These are phyloP conservation scores for Lindbergichthys nudifrons DNA, from an alignment of 2,797 vertebrate genomes.

Conservation along the genomic window DNA sequence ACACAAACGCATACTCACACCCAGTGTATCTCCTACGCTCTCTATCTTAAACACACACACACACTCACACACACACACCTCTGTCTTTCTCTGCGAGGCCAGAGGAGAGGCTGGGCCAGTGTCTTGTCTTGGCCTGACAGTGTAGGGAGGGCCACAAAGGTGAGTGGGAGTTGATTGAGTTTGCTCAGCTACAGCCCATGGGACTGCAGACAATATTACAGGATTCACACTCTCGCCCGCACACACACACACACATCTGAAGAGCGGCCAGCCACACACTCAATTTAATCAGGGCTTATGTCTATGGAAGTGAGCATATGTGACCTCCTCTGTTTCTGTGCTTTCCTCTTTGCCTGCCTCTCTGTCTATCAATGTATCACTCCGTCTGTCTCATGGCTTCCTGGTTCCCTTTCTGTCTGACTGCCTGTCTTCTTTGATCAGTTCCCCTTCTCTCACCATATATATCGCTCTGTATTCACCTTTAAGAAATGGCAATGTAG, in stretches of 20 bases:
- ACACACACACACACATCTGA: constrained; percentile 55
- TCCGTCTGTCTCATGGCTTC: constrained; percentile 30
- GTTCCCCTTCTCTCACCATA: constrained; percentile 8
- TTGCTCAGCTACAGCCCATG: constrained; percentile 81
- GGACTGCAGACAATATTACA: constrained; percentile 83
- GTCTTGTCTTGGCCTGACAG: constrained; percentile 71
- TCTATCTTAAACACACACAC: constrained; percentile 5
- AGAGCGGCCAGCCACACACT: constrained; percentile 72
- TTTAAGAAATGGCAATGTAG: constrained; percentile 10
- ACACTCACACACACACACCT: not conserved
- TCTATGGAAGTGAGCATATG: constrained; percentile 82
- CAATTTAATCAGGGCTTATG: constrained; percentile 83
- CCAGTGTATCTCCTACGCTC: constrained; percentile 4
- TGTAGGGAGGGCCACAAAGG: constrained; percentile 69
- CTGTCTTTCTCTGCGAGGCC: constrained; percentile 45
- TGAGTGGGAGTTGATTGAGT: constrained; percentile 85
- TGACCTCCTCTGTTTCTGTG: constrained; percentile 71
- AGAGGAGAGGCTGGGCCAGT: constrained; percentile 52
- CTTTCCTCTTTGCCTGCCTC: constrained; percentile 33
- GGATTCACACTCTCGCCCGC: constrained; percentile 64
- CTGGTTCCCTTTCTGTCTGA: constrained; percentile 23
- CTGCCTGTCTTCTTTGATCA: constrained; percentile 31
- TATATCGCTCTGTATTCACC: not conserved
- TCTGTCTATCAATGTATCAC: constrained; percentile 51
- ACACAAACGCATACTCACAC: constrained; percentile 13